phyloP scores from a whole-genome alignment of 2,797 vertebrate genomes.

The Lagocephalus sceleratus region DNA sequence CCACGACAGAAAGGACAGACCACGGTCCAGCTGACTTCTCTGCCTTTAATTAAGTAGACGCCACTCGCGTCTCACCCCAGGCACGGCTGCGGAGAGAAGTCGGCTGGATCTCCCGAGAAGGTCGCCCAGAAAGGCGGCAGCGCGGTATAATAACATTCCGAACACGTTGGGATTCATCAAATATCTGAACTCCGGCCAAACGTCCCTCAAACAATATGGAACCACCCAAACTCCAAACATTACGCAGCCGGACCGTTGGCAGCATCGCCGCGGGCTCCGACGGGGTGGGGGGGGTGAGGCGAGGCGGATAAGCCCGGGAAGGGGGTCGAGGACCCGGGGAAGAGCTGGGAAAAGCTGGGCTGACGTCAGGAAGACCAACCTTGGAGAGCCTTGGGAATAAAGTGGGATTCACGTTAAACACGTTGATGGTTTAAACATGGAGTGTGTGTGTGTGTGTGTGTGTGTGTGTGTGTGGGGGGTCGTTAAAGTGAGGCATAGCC shows the following conservation, averaged over 20 bases:
- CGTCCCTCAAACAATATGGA: background rate
- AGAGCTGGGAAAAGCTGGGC: slow-evolving; percentile 8
- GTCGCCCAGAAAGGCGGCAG: no score
- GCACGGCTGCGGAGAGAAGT: no score
- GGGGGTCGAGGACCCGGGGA: background rate
- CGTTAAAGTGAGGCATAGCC: background rate
- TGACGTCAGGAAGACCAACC: no score
- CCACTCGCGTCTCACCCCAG: no score
- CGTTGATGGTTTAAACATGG: no score
- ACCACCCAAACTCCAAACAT: background rate
- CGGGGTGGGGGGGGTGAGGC: slow-evolving; percentile 32
- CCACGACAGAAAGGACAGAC: no score
- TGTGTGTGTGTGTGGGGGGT: no score
- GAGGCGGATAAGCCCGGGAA: slow-evolving; percentile 19
- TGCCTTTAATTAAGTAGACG: no score
- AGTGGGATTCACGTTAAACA: slow-evolving; percentile 20
- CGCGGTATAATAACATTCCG: background rate
- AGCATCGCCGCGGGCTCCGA: no score
- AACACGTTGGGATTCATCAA: background rate
- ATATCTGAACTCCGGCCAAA: background rate
- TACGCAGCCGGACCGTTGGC: background rate
- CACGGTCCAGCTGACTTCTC: no score
- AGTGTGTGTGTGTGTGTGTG: no score
- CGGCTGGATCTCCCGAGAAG: no score
- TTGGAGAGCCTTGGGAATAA: slow-evolving; percentile 12